Conservation (phyloP, 2,113 vertebrate genomes). For the Engystomops pustulosus region DNA sequence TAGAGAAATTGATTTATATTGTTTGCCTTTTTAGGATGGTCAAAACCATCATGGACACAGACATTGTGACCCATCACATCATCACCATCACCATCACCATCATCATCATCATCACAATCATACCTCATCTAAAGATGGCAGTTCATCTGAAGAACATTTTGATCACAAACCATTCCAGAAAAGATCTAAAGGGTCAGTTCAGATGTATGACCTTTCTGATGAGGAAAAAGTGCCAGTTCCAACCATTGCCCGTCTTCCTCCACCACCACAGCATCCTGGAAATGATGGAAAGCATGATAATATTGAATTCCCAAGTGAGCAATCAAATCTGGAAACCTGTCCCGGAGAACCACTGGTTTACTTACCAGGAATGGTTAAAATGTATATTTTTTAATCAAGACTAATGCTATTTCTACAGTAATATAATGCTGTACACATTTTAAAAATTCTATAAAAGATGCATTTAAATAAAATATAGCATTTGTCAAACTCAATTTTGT, state of each 20-base stretch:
- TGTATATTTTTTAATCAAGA: neutral
- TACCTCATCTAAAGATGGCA: neutral
- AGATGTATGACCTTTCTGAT: neutral
- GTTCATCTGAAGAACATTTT: slow-evolving; percentile 48
- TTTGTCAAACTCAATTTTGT: no score
- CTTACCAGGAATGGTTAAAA: neutral
- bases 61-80: neutral
- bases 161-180: slow-evolving; percentile 3
- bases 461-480: no score
- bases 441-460: no score
- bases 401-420: neutral
- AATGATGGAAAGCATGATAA: neutral
- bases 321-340: slow-evolving; percentile 19
- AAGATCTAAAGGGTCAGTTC: slow-evolving; percentile 29
- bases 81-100: neutral
- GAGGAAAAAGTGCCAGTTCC: slow-evolving; percentile 1
- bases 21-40: slow-evolving; percentile 9
- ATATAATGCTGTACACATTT: no score
- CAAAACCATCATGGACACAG: neutral
- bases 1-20: neutral
- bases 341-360: slow-evolving; percentile 8
- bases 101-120: slow-evolving; percentile 28
- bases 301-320: slow-evolving; percentile 29
- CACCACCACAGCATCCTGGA: neutral
- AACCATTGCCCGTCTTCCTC: neutral